These are phyloP conservation scores for Perodicticus potto DNA, from an alignment of 2,797 vertebrate genomes.

Conservation along the genomic window DNA sequence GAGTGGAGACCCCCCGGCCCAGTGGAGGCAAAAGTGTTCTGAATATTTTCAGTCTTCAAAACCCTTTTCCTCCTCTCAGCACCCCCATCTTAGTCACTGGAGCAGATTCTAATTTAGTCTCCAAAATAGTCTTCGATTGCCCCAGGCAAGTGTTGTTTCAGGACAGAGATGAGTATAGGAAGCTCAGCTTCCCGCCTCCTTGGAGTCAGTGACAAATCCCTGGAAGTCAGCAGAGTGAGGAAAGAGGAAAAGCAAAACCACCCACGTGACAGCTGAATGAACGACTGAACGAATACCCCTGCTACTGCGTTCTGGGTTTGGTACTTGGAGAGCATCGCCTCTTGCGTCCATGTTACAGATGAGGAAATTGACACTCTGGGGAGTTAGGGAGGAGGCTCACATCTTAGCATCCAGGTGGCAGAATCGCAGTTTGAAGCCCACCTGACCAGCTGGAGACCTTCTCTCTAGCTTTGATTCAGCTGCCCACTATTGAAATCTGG, in stretches of 20 bases:
- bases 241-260: neutral
- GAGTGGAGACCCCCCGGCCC: neutral
- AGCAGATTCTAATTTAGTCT: constrained; percentile 75
- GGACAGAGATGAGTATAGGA: neutral
- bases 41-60: neutral
- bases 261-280: neutral
- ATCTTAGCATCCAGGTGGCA: neutral
- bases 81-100: constrained; percentile 24
- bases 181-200: constrained; percentile 8
- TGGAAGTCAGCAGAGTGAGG: neutral
- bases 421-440: neutral
- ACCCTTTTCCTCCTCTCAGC: neutral
- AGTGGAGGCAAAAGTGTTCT: neutral
- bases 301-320: neutral
- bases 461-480: neutral
- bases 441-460: neutral
- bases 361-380: neutral
- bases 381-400: neutral
- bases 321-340: neutral
- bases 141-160: constrained; percentile 57
- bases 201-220: constrained; percentile 23
- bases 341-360: neutral
- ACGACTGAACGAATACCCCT: neutral
- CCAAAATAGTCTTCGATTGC: constrained; percentile 64
- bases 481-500: neutral